Conservation (phyloP, 1,140 invertebrate species). For the Plutomurus gul region DNA sequence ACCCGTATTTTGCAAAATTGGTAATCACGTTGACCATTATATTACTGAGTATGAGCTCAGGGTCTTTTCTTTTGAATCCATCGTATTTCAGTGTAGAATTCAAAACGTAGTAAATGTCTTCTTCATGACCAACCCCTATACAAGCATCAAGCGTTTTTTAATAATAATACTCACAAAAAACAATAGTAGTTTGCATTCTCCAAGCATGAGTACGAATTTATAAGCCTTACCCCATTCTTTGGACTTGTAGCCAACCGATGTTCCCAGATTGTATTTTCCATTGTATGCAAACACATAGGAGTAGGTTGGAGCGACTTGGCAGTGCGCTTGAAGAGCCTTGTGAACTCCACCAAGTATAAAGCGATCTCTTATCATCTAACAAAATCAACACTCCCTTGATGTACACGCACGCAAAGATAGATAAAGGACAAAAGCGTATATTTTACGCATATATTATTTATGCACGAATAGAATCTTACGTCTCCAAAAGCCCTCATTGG, state of each 20-base stretch:
- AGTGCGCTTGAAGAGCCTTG: constrained; percentile 39
- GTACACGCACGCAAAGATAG: neutral
- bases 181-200: neutral
- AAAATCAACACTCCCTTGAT: neutral
- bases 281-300: constrained; percentile 42
- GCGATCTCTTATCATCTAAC: constrained; percentile 33
- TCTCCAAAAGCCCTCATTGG: neutral
- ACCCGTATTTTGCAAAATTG: constrained; percentile 34
- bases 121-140: constrained; percentile 42
- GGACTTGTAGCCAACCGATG: neutral
- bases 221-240: constrained; percentile 41
- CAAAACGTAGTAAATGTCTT: constrained; percentile 43
- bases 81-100: constrained; percentile 30
- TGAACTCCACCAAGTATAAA: constrained; percentile 34
- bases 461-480: neutral
- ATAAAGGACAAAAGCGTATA: no score
- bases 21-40: constrained; percentile 40
- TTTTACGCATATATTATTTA: neutral
- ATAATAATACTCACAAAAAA: no score
- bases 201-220: neutral
- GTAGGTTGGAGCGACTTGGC: constrained; percentile 48
- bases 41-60: constrained; percentile 13
- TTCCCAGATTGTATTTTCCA: constrained; percentile 46
- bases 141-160: neutral
- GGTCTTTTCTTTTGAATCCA: constrained; percentile 28